These are phyloP conservation scores for Sebastes elongatus DNA, from an alignment of 2,797 vertebrate species.

Conservation along the genomic window DNA sequence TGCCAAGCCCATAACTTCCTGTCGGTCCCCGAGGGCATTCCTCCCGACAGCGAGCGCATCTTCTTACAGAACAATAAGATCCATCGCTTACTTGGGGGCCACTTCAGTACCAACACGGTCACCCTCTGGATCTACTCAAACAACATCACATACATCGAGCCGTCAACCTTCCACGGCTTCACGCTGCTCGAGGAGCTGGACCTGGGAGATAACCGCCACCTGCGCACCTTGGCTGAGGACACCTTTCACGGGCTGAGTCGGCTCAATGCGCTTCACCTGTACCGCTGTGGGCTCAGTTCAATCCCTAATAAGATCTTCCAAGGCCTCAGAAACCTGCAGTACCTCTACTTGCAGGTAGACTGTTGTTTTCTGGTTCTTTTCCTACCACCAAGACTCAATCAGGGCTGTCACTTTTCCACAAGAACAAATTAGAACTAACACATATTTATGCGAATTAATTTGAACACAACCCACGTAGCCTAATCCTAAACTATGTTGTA, in stretches of 20 bases:
- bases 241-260: conserved; percentile 94
- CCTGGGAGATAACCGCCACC: conserved; percentile 95
- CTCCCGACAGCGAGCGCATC: conserved; percentile 93
- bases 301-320: conserved; percentile 92
- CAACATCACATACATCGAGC: conserved; percentile 96
- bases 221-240: conserved; percentile 91
- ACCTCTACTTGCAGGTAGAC: conserved; percentile 93
- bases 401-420: neutral
- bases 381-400: neutral
- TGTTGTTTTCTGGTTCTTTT: neutral
- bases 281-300: conserved; percentile 92
- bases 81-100: conserved; percentile 89
- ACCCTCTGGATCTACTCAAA: conserved; percentile 99
- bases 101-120: conserved; percentile 93
- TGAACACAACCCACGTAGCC: neutral
- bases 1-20: conserved; percentile 98
- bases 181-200: conserved; percentile 94
- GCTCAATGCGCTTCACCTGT: conserved; percentile 95
- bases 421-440: neutral
- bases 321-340: conserved; percentile 96
- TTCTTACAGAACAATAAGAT: conserved; percentile 99
- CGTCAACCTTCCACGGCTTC: conserved; percentile 93
- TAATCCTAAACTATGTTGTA: neutral
- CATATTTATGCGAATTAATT: neutral
- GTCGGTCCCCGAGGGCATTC: conserved; percentile 94